These are phyloP conservation scores for Benitochromis conjunctus DNA, from an alignment of 2,113 vertebrate species.

Conservation along the genomic window DNA sequence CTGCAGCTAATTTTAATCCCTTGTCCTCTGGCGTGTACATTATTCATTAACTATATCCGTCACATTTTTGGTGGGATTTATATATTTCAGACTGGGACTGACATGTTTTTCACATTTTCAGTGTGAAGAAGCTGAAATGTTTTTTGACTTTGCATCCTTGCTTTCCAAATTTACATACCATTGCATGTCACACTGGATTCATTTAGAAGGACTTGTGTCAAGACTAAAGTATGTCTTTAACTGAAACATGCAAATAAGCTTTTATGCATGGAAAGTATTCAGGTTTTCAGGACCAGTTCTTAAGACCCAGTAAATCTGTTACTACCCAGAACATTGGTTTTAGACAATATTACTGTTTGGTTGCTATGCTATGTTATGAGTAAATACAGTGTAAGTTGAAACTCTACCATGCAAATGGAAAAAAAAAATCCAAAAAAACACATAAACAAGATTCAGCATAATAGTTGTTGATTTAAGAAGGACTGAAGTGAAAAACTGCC, in stretches of 20 bases:
- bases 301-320: not conserved
- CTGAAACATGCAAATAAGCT: not conserved
- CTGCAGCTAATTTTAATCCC: constrained; percentile 15
- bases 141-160: not conserved
- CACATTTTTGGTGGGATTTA: constrained; percentile 1
- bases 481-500: not conserved
- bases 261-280: not conserved
- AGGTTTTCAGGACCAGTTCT: not conserved
- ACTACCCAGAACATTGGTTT: not conserved
- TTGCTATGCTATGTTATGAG: no score
- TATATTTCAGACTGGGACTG: not conserved
- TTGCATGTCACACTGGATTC: not conserved
- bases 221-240: not conserved
- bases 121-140: not conserved
- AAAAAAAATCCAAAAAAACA: not conserved
- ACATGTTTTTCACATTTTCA: not conserved
- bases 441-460: not conserved
- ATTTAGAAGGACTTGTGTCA: not conserved
- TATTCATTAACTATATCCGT: not conserved
- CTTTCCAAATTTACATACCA: not conserved
- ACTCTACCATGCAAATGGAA: not conserved
- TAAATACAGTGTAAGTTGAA: not conserved
- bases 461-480: not conserved
- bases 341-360: not conserved
- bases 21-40: not conserved